Conservation (phyloP, 2,888 invertebrate species). For the Cinara cedri region DNA sequence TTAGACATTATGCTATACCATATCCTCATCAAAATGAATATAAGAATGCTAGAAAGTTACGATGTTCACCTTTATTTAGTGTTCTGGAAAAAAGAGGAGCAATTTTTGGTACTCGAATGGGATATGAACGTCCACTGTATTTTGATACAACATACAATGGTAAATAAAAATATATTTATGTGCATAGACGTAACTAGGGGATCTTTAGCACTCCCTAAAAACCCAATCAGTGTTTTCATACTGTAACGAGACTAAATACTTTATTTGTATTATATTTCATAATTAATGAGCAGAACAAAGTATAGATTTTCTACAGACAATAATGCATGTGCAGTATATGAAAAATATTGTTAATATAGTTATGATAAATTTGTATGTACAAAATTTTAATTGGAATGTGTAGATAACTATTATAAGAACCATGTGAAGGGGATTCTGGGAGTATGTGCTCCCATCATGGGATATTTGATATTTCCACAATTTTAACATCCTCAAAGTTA, state of each 20-base stretch:
- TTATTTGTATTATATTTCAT: too few relatives aligned
- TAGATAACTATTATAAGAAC: too few relatives aligned
- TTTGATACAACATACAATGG: constrained; percentile 69
- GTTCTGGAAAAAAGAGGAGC: constrained; percentile 71
- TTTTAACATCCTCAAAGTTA: too few relatives aligned
- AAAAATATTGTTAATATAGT: too few relatives aligned
- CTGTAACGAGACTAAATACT: neutral
- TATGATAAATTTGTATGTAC: too few relatives aligned
- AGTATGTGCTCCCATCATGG: too few relatives aligned
- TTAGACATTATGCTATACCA: constrained; percentile 67
- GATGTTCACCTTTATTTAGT: constrained; percentile 74
- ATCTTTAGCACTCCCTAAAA: too few relatives aligned
- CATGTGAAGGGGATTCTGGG: too few relatives aligned
- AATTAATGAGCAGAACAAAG: too few relatives aligned
- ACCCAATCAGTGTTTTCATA: neutral
- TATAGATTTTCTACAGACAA: neutral
- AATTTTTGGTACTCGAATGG: constrained; percentile 74
- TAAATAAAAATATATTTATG: constrained; percentile 60
- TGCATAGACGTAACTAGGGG: neutral
- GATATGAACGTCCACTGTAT: constrained; percentile 74
- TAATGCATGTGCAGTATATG: too few relatives aligned
- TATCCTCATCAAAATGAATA: constrained; percentile 71
- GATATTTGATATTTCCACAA: too few relatives aligned
- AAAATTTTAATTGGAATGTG: too few relatives aligned
- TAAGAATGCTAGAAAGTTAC: constrained; percentile 68